A percentile compares a stretch with the other conserved stretches of the same genome.
These are phyloP conservation scores for Penaeus chinensis DNA, from an alignment of 1,140 invertebrate genomes.

Conservation along the genomic window DNA sequence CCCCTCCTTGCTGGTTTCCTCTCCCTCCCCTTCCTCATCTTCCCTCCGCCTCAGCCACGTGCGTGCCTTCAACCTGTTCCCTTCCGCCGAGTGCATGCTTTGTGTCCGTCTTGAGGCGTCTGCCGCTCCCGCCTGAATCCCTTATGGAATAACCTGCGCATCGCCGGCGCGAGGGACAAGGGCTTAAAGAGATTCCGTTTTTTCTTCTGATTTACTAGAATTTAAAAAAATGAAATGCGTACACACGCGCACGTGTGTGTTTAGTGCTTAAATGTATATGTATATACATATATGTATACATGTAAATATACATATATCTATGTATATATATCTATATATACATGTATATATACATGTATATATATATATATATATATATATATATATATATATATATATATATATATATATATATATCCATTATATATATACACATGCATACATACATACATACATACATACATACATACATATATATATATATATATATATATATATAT, in stretches of 20 bases:
- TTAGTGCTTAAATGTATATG: conserved; percentile 1
- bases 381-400: no score
- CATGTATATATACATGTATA: no score
- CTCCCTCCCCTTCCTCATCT: not conserved
- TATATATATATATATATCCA: not conserved
- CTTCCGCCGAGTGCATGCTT: not conserved
- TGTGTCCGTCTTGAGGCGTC: not conserved
- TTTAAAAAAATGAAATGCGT: no score
- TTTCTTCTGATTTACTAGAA: no score
- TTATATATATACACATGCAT: conserved; percentile 15
- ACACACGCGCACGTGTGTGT: not conserved
- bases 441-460: not conserved
- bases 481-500: not conserved
- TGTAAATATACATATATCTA: no score
- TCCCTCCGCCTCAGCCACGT: not conserved
- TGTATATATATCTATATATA: no score
- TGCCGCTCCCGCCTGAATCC: not conserved
- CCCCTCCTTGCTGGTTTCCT: not conserved
- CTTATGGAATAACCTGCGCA: no score
- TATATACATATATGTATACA: not conserved
- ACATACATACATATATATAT: not conserved
- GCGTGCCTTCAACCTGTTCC: not conserved
- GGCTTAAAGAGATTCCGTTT: no score
- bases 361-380: no score
- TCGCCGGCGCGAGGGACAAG: no score